Evolutionary conservation across 1,140 invertebrate genomes (phyloP), one percentile per base, ranked within the genome.

Genomic region (Gryon sp.): DNA sequence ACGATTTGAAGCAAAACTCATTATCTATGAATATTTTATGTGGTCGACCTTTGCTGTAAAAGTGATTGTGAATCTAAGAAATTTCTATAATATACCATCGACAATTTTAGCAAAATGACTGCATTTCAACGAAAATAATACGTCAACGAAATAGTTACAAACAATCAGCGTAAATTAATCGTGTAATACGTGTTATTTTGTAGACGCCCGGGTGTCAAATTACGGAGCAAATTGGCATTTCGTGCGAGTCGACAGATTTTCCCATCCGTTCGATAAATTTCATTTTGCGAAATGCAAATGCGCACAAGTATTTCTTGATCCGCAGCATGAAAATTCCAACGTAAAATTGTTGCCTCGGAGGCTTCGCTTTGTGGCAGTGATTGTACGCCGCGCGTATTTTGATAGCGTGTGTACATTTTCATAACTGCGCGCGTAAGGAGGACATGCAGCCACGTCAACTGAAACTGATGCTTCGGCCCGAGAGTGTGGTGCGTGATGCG

Each of bases 381-480:
- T 57, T 38, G 57, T 48, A 32, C 20, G 46, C 7, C 20, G 14
- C 16, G 18, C 14, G 57, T 41, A 50, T 53, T 57, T 73, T 62
- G 72, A 60, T 75, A 22, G 46, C 72, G 38, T 69, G 73, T 41
- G 36, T 43, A 70, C 41, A 63, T 76, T 69, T 76, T 69, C 57
- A 76, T 69, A 76, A 75, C n/a, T n/a, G 63, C 38, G 63, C 18
- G 53, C 50, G 46, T 28, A 75, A 57, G 30, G 40, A 59, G 48
- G 48, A 69, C 73, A 26, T 26, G 19, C 14, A 40, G 43, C 8
- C 41, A 41, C 62, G 52, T 57, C 52, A 63, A 65, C 43, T 40
- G 28, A 69, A 50, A 62, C 46, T 28, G 60, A 50, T 59, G 65
- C 16, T 65, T 36, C 41, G 15, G n/a, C n/a, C n/a, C n/a, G n/a